phyloP scores from a whole-genome alignment of 1,140 invertebrate genomes.

The Leptoteleia sp. region DNA sequence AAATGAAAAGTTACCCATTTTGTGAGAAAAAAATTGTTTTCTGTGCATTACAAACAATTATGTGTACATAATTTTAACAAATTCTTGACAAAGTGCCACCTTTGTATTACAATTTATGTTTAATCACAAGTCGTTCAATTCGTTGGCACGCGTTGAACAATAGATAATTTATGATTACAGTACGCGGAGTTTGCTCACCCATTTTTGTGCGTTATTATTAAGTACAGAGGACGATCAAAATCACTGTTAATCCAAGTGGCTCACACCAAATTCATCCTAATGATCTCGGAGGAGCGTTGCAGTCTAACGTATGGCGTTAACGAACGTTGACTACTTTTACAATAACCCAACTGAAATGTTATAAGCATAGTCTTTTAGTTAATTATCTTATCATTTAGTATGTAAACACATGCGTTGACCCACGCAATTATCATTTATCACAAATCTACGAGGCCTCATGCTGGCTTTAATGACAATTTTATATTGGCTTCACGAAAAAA shows the following conservation, averaged over 20 bases:
- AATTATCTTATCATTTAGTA: conserved; percentile 64
- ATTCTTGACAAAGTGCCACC: too few species aligned
- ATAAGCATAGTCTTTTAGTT: conserved; percentile 50
- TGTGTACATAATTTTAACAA: too few species aligned
- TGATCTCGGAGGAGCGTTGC: conserved; percentile 15
- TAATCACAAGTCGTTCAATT: too few species aligned
- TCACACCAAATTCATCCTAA: conserved; percentile 51
- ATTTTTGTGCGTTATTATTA: conserved; percentile 34
- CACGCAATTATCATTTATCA: conserved; percentile 56
- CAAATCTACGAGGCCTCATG: conserved; percentile 37
- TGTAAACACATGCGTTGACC: conserved; percentile 66
- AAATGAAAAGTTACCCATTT: too few species aligned
- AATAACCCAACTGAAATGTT: conserved; percentile 56
- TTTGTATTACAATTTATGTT: too few species aligned
- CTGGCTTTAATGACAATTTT: conserved; percentile 32
- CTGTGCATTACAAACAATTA: too few species aligned
- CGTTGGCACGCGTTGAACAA: too few species aligned
- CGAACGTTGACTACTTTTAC: conserved; percentile 42
- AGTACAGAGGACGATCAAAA: conserved; percentile 15
- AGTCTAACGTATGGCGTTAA: conserved; percentile 37
- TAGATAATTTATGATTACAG: too few species aligned
- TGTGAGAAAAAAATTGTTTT: too few species aligned
- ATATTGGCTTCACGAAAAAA: too few species aligned
- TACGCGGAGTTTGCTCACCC: too few species aligned
- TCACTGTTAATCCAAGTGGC: conserved; percentile 1